phyloP scores from a whole-genome alignment of 2,113 vertebrate species.

The Sinocyclocheilus anophthalmus region DNA sequence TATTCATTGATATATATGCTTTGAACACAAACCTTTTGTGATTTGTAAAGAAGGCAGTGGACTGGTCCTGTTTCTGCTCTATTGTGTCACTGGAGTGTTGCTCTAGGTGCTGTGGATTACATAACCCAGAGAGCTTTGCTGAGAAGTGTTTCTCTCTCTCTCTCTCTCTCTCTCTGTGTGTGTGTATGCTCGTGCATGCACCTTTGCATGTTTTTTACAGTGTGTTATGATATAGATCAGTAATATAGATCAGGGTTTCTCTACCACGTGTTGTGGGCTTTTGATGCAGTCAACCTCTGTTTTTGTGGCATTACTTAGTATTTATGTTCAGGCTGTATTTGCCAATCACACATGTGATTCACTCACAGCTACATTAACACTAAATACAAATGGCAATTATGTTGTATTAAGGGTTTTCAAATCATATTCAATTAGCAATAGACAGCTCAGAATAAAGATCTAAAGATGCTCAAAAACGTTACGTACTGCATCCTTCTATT shows the following conservation, averaged over 20 bases:
- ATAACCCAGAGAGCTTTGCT: neutral
- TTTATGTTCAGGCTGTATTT: neutral
- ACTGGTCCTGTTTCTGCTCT: neutral
- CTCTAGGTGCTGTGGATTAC: neutral
- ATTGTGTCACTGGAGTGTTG: neutral
- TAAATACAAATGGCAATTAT: too few species aligned
- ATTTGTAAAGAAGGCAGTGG: neutral
- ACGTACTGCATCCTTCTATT: neutral
- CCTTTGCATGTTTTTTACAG: neutral
- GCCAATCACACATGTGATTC: too few species aligned
- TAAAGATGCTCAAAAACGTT: neutral
- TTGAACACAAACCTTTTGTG: neutral
- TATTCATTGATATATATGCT: neutral
- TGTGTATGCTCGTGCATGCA: neutral
- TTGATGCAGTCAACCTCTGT: neutral
- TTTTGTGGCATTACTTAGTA: neutral
- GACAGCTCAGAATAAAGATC: neutral
- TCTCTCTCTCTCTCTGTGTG: neutral
- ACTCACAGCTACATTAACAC: neutral
- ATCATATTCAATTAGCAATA: neutral
- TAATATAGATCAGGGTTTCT: neutral
- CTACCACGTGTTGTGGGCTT: neutral
- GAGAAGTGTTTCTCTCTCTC: neutral
- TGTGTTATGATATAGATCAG: too few species aligned
- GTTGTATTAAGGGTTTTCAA: too few species aligned